Evolutionary conservation across 2,888 invertebrate species (phyloP).

Genomic region (Empis livida): DNA sequence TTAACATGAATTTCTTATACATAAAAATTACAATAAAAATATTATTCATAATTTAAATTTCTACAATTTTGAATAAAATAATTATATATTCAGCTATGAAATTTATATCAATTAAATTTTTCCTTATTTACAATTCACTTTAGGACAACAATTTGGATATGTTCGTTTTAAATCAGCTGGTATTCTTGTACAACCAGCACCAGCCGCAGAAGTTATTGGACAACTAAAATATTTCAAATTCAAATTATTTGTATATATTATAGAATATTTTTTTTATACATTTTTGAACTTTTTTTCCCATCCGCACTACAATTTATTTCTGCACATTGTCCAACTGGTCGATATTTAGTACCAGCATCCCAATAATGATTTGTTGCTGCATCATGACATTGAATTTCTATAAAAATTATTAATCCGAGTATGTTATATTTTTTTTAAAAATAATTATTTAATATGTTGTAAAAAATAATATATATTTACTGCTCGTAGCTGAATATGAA

Average conservation of each 20-base stretch:
- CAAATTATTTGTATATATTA: background rate
- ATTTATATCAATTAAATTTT: too few relatives aligned
- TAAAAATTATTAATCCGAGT: too few relatives aligned
- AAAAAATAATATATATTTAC: too few relatives aligned
- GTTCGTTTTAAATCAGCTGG: constrained; percentile 15
- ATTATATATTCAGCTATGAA: too few relatives aligned
- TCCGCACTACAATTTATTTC: constrained; percentile 11
- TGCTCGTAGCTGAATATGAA: too few relatives aligned
- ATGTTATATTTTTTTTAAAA: background rate
- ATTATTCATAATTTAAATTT: too few relatives aligned
- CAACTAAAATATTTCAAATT: constrained; percentile 2
- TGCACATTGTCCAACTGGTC: constrained; percentile 15
- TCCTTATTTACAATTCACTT: background rate
- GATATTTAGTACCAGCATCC: constrained; percentile 11
- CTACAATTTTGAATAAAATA: too few relatives aligned
- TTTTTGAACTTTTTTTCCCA: constrained; percentile 7
- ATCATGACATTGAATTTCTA: constrained; percentile 7
- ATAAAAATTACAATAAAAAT: too few relatives aligned
- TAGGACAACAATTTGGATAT: constrained; percentile 21
- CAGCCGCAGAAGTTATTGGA: background rate
- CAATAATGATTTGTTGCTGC: constrained; percentile 9
- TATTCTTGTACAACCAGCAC: constrained; percentile 14
- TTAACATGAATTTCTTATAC: too few relatives aligned
- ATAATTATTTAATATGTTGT: background rate
- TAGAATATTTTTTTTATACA: constrained; percentile 11